These are phyloP conservation scores for Hucho hucho DNA, from an alignment of 2,113 vertebrate genomes.

Conservation along the genomic window DNA sequence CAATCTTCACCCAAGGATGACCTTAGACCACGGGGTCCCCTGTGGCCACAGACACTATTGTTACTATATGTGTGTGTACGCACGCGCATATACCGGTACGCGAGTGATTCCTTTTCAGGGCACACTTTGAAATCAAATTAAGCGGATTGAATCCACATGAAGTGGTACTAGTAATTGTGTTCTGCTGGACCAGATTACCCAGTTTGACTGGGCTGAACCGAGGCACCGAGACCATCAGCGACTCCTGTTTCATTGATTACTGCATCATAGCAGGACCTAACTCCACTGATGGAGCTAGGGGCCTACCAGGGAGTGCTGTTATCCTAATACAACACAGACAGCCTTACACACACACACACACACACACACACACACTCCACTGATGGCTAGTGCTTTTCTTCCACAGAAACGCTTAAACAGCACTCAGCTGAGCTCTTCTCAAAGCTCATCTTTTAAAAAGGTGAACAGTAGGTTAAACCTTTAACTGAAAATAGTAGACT, in stretches of 20 bases:
- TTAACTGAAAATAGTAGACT: conserved; percentile 58
- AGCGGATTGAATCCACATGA: conserved; percentile 40
- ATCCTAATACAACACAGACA: conserved; percentile 6
- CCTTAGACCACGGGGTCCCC: conserved; percentile 41
- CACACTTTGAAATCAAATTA: conserved; percentile 51
- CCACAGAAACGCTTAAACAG: conserved; percentile 37
- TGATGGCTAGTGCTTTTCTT: conserved; percentile 16
- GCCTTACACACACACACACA: not conserved
- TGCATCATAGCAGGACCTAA: conserved; percentile 37
- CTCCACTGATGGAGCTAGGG: conserved; percentile 37
- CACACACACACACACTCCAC: conserved; percentile 14
- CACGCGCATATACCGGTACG: not conserved
- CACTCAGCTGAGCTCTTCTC: conserved; percentile 35
- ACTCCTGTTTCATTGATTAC: conserved; percentile 59
- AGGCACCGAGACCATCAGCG: conserved; percentile 38
- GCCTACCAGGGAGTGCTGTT: conserved; percentile 48
- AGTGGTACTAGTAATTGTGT: conserved; percentile 56
- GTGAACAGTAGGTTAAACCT: conserved; percentile 26
- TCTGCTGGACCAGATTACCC: conserved; percentile 48
- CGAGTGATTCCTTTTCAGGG: conserved; percentile 6
- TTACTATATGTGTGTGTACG: conserved; percentile 17
- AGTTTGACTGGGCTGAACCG: conserved; percentile 23
- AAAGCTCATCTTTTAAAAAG: not conserved
- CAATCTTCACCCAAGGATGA: conserved; percentile 46
- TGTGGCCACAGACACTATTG: conserved; percentile 50